phyloP scores from a whole-genome alignment of 2,888 invertebrate genomes.

The Scelioninae gen. 1 region DNA sequence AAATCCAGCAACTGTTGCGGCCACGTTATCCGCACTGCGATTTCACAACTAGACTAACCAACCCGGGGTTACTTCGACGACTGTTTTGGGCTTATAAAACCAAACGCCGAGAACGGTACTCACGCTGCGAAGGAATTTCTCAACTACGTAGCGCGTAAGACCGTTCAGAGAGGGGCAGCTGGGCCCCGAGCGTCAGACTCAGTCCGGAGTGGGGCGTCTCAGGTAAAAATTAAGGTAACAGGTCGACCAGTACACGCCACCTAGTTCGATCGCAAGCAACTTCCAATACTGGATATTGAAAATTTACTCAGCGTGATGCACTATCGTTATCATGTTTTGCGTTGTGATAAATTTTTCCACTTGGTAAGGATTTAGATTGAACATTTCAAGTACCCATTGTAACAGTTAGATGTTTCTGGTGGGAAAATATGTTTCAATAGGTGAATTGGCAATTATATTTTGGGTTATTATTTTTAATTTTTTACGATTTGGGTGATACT shows the following conservation, averaged over 20 bases:
- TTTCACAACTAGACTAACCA: conserved; percentile 4
- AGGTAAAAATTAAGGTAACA: conserved; percentile 66
- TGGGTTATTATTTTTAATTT: too few relatives aligned
- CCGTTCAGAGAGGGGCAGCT: conserved; percentile 56
- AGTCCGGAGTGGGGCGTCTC: conserved; percentile 33
- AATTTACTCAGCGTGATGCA: not conserved
- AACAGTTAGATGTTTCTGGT: not conserved
- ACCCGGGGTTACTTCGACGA: conserved; percentile 19
- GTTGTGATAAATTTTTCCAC: not conserved
- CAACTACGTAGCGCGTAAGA: conserved; percentile 61
- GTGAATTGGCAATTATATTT: too few relatives aligned
- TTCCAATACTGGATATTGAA: not conserved
- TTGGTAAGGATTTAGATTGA: not conserved
- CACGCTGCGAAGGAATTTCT: conserved; percentile 50
- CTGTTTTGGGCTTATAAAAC: conserved; percentile 26
- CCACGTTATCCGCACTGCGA: conserved; percentile 10
- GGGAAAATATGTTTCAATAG: too few relatives aligned
- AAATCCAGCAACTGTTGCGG: conserved; percentile 21
- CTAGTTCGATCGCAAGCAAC: conserved; percentile 18
- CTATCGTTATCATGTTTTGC: not conserved
- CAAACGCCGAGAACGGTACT: conserved; percentile 38
- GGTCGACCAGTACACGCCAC: conserved; percentile 56
- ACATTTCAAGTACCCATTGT: not conserved
- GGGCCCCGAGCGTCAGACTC: conserved; percentile 40
- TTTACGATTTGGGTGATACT: too few relatives aligned